Base-by-base conservation (phyloP, 2,797 vertebrate species). In the Cuniculus paca region DNA sequence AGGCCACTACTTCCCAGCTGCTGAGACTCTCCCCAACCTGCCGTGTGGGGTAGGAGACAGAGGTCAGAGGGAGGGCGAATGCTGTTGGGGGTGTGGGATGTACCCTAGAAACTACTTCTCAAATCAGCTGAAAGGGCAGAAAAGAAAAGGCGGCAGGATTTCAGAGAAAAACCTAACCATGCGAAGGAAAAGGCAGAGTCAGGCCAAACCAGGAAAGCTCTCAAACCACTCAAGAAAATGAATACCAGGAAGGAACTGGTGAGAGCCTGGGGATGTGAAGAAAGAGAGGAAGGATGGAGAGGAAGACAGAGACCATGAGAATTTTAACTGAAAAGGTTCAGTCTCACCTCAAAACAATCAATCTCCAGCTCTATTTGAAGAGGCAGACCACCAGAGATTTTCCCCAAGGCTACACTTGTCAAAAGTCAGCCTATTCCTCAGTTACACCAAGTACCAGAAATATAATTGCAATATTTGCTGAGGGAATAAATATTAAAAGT, bases 361-460 rank as follows among this genome's bases (percentile, higher is more conserved):
- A 79, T 75, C 61, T 94, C 70, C 77, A 79, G 70, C 39, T 92
- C 70, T 75, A 36, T 88, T 50, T 95, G 58, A 93, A 94, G 58
- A 77, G 65, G 34, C 26, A 90, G 78, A 88, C 42, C 48, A 81
- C 68, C 63, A 52, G 77, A 63, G 8, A 92, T 28, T 39, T 54
- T 20, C 5, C 16, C 31, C 42, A 45, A 93, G 87, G 74, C 34
- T 88, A 82, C 1, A 42, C 28, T 90, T 97, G n/a, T 84, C 79
- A n/a, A 91, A 95, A 96, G 19, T 50, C 17, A 94, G 50, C 34
- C 50, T 79, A 81, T 88, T 90, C n/a, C 42, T 83, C 80, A 74
- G 82, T 81, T 92, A 87, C 17, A 78, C 72, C 70, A 89, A 78
- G 36, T 78, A 87, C 16, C 31, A 95, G 70, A 96, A 97, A 75